Evolutionary conservation across 2,797 vertebrate genomes (phyloP), one percentile per base, ranked within the genome.

Genomic region (Sebastes glaucus): DNA sequence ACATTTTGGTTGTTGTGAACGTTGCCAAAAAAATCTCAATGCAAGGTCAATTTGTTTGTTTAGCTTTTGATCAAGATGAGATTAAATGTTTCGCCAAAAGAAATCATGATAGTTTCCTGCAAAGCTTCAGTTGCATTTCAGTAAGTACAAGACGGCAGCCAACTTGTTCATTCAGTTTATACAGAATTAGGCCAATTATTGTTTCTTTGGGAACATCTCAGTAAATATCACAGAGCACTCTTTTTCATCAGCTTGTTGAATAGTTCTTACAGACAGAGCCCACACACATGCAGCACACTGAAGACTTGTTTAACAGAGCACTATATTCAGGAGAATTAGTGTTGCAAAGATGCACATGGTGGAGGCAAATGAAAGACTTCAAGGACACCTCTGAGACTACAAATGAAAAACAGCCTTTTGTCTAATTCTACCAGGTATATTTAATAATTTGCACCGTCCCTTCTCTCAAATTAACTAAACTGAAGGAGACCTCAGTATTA

Each of bases 161-260:
- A 61, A 46, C 33, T 32, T 33, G 32, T 60, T 73, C 20, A 62
- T 55, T 61, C 32, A 30, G 27, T 13, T 20, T 16, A 53, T n/a
- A 8, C 23, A 42, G 5, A 30, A 16, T 71, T 16, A n/a, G 56
- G 27, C 22, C 38, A 30, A 62, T 61, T 35, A 9, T 49, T 0
- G 4, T 61, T 63, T 53, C 7, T 49, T 64, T 57, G 16, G 20
- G 16, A 73, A 22, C 57, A 64, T 55, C 20, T 8, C 8, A 33
- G 42, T 67, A 13, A 66, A 53, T 23, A 27, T 57, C 25, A 60
- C 27, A 59, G 2, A 65, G 38, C 6, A 20, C 7, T 14, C 1
- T 5, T 71, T 64, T 61, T 62, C 35, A 61, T 74, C 22, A 71
- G 60, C 52, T 52, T 60, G 7, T 59, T 77, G 25, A 79, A 60